A percentile compares a stretch with the other conserved stretches of the same genome.
phyloP scores from a whole-genome alignment of 1,140 invertebrate species.

The Onthophagus taurus region DNA sequence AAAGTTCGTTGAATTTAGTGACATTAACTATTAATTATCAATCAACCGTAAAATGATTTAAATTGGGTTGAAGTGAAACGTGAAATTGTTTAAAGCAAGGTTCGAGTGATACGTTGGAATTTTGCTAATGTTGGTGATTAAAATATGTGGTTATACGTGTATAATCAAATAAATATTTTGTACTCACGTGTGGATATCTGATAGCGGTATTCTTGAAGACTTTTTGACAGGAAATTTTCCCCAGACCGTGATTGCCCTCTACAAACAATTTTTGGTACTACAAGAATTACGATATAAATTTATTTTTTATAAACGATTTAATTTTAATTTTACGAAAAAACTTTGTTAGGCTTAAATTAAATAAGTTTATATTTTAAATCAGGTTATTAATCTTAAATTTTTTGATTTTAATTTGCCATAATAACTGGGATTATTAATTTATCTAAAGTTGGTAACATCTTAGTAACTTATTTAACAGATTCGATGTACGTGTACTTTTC shows the following conservation, averaged over 20 bases:
- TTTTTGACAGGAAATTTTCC: slow-evolving; percentile 12
- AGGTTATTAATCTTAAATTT: no score
- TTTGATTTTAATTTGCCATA: no score
- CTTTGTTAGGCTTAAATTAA: no score
- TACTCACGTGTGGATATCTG: slow-evolving; percentile 11
- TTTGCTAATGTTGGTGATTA: neutral
- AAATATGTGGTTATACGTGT: neutral
- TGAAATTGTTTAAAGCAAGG: neutral
- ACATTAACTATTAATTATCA: neutral
- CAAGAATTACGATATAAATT: no score
- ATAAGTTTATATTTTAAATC: no score
- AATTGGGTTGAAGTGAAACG: neutral
- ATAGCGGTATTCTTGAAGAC: slow-evolving; percentile 8
- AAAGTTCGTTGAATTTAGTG: slow-evolving; percentile 1
- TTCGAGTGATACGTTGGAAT: neutral
- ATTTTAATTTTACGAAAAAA: no score
- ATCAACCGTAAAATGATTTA: neutral
- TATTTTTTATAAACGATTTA: no score
- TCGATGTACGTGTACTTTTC: no score
- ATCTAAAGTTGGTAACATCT: no score
- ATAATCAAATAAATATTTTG: neutral
- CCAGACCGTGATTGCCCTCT: neutral
- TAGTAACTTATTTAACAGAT: no score
- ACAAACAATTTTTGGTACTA: no score
- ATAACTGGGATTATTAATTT: no score